A percentile compares a stretch with the other conserved stretches of the same genome.
These are phyloP conservation scores for Phylloscopus whistleri DNA, from an alignment of 2,113 vertebrate genomes.

Conservation along the genomic window DNA sequence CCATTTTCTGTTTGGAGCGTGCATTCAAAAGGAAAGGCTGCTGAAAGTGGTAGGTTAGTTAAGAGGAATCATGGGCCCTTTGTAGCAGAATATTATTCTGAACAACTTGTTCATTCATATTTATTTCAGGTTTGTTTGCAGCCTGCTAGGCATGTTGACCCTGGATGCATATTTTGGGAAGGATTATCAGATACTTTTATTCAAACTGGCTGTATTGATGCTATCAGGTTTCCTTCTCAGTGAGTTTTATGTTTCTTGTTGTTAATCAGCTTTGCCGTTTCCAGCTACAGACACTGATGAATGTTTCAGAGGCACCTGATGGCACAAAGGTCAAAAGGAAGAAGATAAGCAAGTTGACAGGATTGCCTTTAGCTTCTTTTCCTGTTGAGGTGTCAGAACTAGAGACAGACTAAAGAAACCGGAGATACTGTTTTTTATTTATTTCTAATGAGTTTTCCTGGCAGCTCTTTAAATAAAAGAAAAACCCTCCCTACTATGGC, in stretches of 20 bases:
- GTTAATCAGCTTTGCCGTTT: not conserved
- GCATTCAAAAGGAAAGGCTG: constrained; percentile 31
- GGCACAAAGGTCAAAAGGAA: constrained; percentile 21
- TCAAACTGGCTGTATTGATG: not conserved
- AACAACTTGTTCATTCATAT: not conserved
- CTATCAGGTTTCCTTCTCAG: constrained; percentile 16
- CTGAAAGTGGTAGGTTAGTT: not conserved
- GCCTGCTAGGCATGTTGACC: not conserved
- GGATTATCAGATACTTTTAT: not conserved
- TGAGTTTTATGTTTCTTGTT: constrained; percentile 12
- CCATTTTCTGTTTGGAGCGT: not conserved
- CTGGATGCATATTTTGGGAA: not conserved
- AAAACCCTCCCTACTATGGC: not conserved
- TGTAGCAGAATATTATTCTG: not conserved
- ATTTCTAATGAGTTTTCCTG: not conserved
- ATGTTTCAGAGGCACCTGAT: constrained; percentile 17
- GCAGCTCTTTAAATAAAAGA: not conserved
- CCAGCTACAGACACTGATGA: constrained; percentile 1
- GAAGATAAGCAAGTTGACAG: not conserved
- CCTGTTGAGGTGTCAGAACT: not conserved
- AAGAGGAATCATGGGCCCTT: not conserved
- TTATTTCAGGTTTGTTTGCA: constrained; percentile 10
- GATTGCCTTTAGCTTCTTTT: not conserved
- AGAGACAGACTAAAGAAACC: not conserved
- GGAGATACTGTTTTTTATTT: not conserved